Percentiles rank a stretch among this genome's conserved stretches.
These are phyloP conservation scores for Catamblyrhynchus diadema DNA, from an alignment of 2,797 vertebrate species.

Conservation along the genomic window DNA sequence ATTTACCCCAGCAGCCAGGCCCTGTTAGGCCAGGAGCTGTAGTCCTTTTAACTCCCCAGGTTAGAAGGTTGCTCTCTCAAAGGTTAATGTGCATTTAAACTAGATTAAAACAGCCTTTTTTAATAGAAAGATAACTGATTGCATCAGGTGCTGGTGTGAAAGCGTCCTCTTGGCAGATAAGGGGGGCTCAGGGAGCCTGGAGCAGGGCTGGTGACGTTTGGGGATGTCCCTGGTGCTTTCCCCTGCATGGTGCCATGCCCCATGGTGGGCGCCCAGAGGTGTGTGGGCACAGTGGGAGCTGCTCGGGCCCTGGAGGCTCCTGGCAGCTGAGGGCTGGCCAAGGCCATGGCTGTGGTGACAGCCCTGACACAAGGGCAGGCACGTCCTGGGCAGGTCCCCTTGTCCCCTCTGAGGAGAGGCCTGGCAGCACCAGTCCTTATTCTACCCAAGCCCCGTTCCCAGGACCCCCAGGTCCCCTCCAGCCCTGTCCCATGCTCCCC, in stretches of 20 bases:
- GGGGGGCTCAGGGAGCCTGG: neutral
- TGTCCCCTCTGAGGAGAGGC: neutral
- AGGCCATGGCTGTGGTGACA: neutral
- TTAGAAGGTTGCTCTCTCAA: neutral
- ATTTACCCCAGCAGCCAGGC: neutral
- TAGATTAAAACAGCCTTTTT: neutral
- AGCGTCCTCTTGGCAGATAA: neutral
- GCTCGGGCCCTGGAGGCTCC: rapidly evolving
- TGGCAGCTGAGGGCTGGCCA: neutral
- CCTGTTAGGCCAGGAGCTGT: neutral
- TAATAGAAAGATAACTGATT: neutral
- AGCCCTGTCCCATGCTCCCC: neutral
- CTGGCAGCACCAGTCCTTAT: neutral
- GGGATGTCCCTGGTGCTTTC: neutral
- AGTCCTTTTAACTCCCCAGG: neutral
- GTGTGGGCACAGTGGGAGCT: neutral
- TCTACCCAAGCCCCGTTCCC: rapidly evolving
- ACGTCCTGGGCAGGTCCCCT: rapidly evolving
- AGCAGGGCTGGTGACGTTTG: neutral
- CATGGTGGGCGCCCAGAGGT: rapidly evolving
- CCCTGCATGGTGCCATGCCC: rapidly evolving
- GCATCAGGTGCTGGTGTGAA: neutral
- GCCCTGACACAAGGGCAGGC: neutral
- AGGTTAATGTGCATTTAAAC: neutral
- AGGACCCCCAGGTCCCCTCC: neutral